Conservation (phyloP, 2,888 invertebrate species). For the Geotrupes spiniger region DNA sequence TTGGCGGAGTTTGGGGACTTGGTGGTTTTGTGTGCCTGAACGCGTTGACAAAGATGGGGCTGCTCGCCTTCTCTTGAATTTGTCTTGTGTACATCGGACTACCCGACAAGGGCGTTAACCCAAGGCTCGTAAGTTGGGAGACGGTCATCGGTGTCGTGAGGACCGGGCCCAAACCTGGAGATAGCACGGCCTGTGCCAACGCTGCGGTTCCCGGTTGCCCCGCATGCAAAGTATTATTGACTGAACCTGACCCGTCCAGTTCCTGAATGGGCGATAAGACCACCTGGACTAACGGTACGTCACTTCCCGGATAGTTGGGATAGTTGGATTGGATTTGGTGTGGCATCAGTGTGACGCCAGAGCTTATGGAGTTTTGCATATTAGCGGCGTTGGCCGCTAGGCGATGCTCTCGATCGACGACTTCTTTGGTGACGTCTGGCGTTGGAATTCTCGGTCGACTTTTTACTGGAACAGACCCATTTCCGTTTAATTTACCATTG, state of each 20-base stretch:
- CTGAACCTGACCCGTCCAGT: conserved; percentile 68
- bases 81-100: conserved; percentile 47
- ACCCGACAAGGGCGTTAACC: conserved; percentile 51
- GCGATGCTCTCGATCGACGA: conserved; percentile 67
- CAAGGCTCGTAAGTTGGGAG: conserved; percentile 58
- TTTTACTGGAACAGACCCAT: conserved; percentile 62
- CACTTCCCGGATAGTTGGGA: conserved; percentile 50
- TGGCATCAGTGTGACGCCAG: conserved; percentile 68
- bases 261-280: conserved; percentile 83
- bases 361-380: conserved; percentile 46
- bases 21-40: conserved; percentile 22
- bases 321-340: conserved; percentile 55
- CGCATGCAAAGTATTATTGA: conserved; percentile 70
- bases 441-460: conserved; percentile 86
- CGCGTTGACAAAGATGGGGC: conserved; percentile 35
- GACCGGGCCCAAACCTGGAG: conserved; percentile 57
- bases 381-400: conserved; percentile 50
- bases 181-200: conserved; percentile 73
- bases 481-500: conserved; percentile 67
- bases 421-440: conserved; percentile 82
- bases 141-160: conserved; percentile 57
- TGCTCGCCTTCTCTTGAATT: conserved; percentile 28
- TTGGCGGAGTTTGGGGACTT: conserved; percentile 15
- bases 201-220: conserved; percentile 73
- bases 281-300: conserved; percentile 73